Base-by-base conservation (phyloP, 2,113 vertebrate genomes). In the Sinosuthora webbiana region DNA sequence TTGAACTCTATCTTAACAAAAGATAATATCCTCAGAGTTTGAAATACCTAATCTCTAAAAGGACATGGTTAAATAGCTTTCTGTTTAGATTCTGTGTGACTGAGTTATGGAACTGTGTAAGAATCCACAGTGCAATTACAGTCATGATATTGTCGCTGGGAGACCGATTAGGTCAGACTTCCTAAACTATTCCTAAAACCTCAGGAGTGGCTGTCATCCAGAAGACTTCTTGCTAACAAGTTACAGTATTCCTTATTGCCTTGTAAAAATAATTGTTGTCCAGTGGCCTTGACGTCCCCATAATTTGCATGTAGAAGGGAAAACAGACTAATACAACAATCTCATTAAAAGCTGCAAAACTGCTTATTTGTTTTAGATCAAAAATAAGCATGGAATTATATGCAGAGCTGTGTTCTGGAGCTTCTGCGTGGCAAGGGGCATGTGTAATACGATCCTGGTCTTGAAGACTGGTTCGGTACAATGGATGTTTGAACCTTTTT, bases 141-240 rank as follows among this genome's bases (percentile, higher is more conserved):
- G 76, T 65, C 50, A 5, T 60, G 57, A 45, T 94, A 71, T 10
- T 60, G 42, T 90, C 7, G 0, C 73, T 95, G 76, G 47, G 83
- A 95, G 87, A 96, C 64, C 0, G 23, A 90, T 97, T 92, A 96
- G 86, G 73, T 97, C 89, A 93, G 76, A 30, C 71, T 83, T 83
- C 67, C 53, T 87, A 65, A 96, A 67, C 56, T 82, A 9, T 81
- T 91, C 45, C 79, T 93, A 75, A 95, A 96, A 76, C 70, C 47
- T 3, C 68, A 74, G 25, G 65, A 53, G n/a, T 89, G 76, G 69
- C 87, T 82, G 55, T 79, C 56, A 76, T 93, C 89, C 88, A 94
- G 52, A 42, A 62, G 86, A 37, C 35, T 91, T 90, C 30, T 86
- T 22, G 4, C 65, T 85, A 68, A 42, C 59, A 84, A 84, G 62